Evolutionary conservation across 2,888 invertebrate species (phyloP).

Genomic region (Pristionchus japonicus): DNA sequence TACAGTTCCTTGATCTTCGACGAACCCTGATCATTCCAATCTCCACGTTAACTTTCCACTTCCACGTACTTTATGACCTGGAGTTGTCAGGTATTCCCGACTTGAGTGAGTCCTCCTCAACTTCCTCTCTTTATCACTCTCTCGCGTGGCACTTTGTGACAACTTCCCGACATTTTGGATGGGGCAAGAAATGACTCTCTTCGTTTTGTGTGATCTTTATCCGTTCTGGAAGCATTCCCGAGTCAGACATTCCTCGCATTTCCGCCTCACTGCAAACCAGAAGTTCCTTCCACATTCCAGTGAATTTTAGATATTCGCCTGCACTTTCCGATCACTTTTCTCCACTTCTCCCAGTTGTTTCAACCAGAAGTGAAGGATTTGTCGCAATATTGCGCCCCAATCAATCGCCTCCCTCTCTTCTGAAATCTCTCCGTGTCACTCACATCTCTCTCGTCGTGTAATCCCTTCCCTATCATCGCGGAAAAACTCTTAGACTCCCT

Average conservation of each 20-base stretch:
- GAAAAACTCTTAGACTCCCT: not conserved
- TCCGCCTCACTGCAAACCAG: not conserved
- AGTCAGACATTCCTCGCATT: not conserved
- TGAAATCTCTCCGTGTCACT: not conserved
- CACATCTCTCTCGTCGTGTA: conserved; percentile 13
- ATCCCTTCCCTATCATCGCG: not conserved
- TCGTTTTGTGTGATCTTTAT: not conserved
- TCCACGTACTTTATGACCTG: not conserved
- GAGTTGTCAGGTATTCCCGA: not conserved
- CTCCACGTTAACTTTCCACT: not conserved
- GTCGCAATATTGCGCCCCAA: not conserved
- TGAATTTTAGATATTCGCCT: not conserved
- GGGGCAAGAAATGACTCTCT: not conserved
- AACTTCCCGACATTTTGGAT: not conserved
- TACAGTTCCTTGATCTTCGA: not conserved
- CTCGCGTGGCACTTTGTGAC: not conserved
- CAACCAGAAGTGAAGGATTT: not conserved
- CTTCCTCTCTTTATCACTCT: not conserved
- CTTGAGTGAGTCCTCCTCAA: not conserved
- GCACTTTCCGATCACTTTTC: not conserved
- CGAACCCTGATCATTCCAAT: not conserved
- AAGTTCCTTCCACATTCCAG: not conserved
- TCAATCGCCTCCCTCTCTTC: not conserved
- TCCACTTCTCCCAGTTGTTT: too few species aligned
- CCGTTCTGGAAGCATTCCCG: not conserved